Evolutionary conservation across 2,888 invertebrate genomes (phyloP).

Genomic region (Polyommatus icarus): DNA sequence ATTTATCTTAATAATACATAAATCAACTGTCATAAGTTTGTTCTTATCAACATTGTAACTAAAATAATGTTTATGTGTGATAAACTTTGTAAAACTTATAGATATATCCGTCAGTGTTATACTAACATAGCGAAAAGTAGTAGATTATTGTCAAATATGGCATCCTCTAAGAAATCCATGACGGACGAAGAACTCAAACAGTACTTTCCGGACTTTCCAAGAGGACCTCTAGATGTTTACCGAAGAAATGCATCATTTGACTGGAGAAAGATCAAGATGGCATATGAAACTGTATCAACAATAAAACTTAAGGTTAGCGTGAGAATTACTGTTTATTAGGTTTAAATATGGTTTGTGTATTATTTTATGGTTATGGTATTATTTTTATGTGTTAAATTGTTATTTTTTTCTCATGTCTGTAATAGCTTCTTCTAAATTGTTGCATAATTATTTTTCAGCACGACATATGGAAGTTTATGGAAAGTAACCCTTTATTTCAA

Average conservation of each 20-base stretch:
- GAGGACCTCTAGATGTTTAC: slow-evolving; percentile 83
- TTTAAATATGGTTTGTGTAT: too few species aligned
- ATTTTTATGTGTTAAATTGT: too few species aligned
- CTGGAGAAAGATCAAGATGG: slow-evolving; percentile 81
- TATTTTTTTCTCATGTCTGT: neutral
- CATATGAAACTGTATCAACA: slow-evolving; percentile 59
- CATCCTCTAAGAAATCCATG: slow-evolving; percentile 43
- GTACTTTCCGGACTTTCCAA: slow-evolving; percentile 80
- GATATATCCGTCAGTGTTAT: slow-evolving; percentile 3
- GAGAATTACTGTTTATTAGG: neutral
- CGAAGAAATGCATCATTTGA: slow-evolving; percentile 84
- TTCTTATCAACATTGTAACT: neutral
- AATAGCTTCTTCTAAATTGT: neutral
- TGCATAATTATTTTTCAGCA: slow-evolving; percentile 49
- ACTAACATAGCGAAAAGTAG: neutral
- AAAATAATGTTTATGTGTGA: neutral
- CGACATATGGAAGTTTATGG: slow-evolving; percentile 83
- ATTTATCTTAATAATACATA: neutral
- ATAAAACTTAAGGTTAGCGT: slow-evolving; percentile 65
- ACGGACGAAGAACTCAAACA: slow-evolving; percentile 59
- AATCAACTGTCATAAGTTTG: neutral
- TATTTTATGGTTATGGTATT: too few species aligned
- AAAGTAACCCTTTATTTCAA: slow-evolving; percentile 87
- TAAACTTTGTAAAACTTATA: slow-evolving; percentile 14
- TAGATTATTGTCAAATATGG: slow-evolving; percentile 34